phyloP scores from a whole-genome alignment of 1,140 invertebrate genomes.

The Drosophila nannoptera region DNA sequence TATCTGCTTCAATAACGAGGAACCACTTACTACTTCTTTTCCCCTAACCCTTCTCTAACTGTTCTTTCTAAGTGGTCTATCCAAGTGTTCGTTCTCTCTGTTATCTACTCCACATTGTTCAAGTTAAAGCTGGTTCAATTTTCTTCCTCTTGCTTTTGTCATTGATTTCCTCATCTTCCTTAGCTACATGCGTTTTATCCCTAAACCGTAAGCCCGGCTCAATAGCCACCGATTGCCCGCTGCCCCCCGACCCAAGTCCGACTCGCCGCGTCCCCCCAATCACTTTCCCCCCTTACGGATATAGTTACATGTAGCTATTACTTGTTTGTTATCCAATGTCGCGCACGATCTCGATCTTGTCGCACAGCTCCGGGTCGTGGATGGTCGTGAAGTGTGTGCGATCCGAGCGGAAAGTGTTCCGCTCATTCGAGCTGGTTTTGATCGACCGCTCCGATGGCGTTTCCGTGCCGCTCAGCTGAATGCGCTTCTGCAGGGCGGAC shows the following conservation, averaged over 20 bases:
- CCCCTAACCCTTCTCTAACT: background rate
- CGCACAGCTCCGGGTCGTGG: slow-evolving; percentile 78
- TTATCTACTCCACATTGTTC: background rate
- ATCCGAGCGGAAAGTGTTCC: slow-evolving; percentile 87
- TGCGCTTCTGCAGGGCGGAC: slow-evolving; percentile 86
- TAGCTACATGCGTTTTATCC: slow-evolving; percentile 36
- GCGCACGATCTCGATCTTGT: slow-evolving; percentile 78
- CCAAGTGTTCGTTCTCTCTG: background rate
- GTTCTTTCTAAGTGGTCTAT: background rate
- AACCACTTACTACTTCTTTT: background rate
- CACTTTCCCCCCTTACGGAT: slow-evolving; percentile 60
- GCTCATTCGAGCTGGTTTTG: slow-evolving; percentile 82
- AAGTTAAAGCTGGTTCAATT: slow-evolving; percentile 26
- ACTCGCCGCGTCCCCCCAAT: slow-evolving; percentile 7
- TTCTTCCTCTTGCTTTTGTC: too few species aligned
- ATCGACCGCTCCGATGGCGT: slow-evolving; percentile 75
- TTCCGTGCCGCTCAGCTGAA: slow-evolving; percentile 80
- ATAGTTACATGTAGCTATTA: slow-evolving; percentile 79
- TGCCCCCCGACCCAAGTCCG: slow-evolving; percentile 46
- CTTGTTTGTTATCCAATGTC: slow-evolving; percentile 79
- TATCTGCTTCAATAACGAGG: slow-evolving; percentile 7
- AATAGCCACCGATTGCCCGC: background rate
- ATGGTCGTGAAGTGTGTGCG: slow-evolving; percentile 83
- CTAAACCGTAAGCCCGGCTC: slow-evolving; percentile 20
- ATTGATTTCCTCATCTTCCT: background rate